A percentile compares a stretch with the other conserved stretches of the same genome.
These are phyloP conservation scores for Pterophyllum scalare DNA, from an alignment of 2,113 vertebrate genomes.

Conservation along the genomic window DNA sequence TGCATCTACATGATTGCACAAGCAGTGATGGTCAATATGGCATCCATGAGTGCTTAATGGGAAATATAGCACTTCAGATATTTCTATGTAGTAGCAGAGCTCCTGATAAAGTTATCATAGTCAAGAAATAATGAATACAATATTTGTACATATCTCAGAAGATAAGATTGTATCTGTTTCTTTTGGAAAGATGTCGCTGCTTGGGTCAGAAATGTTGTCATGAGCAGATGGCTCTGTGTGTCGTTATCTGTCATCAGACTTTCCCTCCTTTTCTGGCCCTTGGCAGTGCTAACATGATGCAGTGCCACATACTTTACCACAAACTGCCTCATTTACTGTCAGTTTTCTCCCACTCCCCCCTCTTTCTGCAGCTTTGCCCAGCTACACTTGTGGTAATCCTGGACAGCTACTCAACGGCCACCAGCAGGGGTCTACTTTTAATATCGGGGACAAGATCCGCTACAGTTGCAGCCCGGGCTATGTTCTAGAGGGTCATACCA, in stretches of 20 bases:
- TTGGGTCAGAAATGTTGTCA: conserved; percentile 6
- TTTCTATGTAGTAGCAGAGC: too few relatives aligned
- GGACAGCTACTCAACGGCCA: conserved; percentile 91
- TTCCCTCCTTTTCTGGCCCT: not conserved
- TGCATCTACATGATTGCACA: conserved; percentile 14
- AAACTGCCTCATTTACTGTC: conserved; percentile 24
- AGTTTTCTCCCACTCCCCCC: not conserved
- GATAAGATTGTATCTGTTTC: not conserved
- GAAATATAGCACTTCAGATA: not conserved
- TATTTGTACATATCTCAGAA: not conserved
- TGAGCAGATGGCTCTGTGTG: conserved; percentile 8
- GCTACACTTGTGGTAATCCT: conserved; percentile 96
- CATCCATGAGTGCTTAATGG: not conserved
- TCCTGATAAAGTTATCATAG: too few relatives aligned
- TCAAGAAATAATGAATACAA: too few relatives aligned
- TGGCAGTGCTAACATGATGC: not conserved
- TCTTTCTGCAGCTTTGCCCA: conserved; percentile 88
- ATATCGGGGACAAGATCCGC: conserved; percentile 95
- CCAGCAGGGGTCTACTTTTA: conserved; percentile 94
- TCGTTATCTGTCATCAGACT: not conserved
- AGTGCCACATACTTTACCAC: conserved; percentile 5
- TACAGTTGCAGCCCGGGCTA: conserved; percentile 94
- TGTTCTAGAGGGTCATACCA: conserved; percentile 93
- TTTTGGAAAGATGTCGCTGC: not conserved
- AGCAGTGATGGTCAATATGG: not conserved